Evolutionary conservation across 2,888 invertebrate species (phyloP), one percentile per base, ranked within the genome.

Genomic region (Theodoxus fluviatilis): DNA sequence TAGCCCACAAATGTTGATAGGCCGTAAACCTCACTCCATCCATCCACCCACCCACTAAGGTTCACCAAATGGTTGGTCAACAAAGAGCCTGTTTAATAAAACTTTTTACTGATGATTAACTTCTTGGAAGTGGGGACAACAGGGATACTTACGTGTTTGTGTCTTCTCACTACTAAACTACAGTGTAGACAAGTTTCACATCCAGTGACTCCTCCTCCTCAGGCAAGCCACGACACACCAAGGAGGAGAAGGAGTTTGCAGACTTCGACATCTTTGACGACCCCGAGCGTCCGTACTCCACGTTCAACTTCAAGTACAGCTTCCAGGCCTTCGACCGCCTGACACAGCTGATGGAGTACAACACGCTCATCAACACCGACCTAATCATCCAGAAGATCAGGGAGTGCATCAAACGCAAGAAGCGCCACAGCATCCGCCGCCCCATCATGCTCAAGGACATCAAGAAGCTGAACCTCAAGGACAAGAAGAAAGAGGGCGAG

Each of bases 211-310:
- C 43, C 35, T 55, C 59, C 22, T 12, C 25, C 67, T 28, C 78
- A 88, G 88, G 86, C 47, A 81, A 87, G 12, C 78, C 77, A 67
- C 74, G 88, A 55, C 80, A 80, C 68, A 88, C 87, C 1, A 78
- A 85, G 43, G 87, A 87, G 74, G 88, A 89, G 70, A 78, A 79
- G 25, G 81, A 84, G 3, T 88, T 87, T 76, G 88, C 83, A 7
- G 81, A 88, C 74, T 88, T 89, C 77, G 79, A 82, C 43, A 80
- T 89, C 22, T 89, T 88, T 78, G 86, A 86, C 67, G 87, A 88
- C 74, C 85, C 85, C 0, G 78, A 83, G 4, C 78, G 81, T 40
- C 84, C 88, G 0, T 88, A 87, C 75, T 87, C 88, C 0, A 87
- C 88, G 7, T 88, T 86, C 76, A 88, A 88, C 74, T 88, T 89